Conservation (phyloP, 2,888 invertebrate genomes). For the Ennomos fuscantarius region DNA sequence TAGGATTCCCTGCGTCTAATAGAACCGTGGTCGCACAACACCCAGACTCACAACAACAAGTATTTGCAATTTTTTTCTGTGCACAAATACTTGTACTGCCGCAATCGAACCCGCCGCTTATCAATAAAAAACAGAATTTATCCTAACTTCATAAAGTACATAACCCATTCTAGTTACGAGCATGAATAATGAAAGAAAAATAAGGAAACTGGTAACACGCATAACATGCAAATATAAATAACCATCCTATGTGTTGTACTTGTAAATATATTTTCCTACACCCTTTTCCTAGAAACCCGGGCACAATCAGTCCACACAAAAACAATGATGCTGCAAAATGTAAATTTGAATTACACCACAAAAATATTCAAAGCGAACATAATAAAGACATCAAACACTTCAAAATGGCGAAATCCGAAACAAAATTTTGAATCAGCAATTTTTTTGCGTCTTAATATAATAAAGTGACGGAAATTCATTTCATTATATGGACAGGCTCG, state of each 20-base stretch:
- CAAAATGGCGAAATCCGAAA: slow-evolving; percentile 6
- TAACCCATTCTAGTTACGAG: neutral
- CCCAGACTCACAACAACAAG: no score
- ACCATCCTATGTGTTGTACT: slow-evolving; percentile 13
- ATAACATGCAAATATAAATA: slow-evolving; percentile 18
- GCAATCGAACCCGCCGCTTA: no score
- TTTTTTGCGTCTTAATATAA: slow-evolving; percentile 13
- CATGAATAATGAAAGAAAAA: slow-evolving; percentile 4
- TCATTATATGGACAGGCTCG: slow-evolving; percentile 29
- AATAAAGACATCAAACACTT: slow-evolving; percentile 5
- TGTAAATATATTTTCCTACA: slow-evolving; percentile 19
- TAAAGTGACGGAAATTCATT: slow-evolving; percentile 33
- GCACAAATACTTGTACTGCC: no score
- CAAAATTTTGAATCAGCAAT: slow-evolving; percentile 3
- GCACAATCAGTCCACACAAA: slow-evolving; percentile 16
- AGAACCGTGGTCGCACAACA: no score
- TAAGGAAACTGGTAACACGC: slow-evolving; percentile 11
- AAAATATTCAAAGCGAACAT: slow-evolving; percentile 13
- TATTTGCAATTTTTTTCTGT: no score
- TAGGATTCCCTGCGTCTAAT: no score
- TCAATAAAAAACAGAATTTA: no score
- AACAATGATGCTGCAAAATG: slow-evolving; percentile 25
- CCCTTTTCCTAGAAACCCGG: slow-evolving; percentile 24
- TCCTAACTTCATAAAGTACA: no score
- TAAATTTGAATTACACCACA: slow-evolving; percentile 19